A percentile compares a stretch with the other conserved stretches of the same genome.
Conservation (phyloP, 2,888 invertebrate genomes). For the Peribatodes rhomboidaria region DNA sequence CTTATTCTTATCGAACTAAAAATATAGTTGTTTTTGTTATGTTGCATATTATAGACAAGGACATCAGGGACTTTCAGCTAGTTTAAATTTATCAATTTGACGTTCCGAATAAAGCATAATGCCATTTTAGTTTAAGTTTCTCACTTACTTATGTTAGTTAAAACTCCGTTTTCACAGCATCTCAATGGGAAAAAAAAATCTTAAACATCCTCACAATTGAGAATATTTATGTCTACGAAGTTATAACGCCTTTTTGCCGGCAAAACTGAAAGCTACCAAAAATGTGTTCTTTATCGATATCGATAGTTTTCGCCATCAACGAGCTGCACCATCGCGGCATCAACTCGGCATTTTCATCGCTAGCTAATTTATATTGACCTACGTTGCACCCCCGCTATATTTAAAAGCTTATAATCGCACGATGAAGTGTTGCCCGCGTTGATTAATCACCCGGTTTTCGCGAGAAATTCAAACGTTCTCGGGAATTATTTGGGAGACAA, state of each 20-base stretch:
- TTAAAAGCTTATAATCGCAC: conserved; percentile 85
- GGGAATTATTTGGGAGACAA: conserved; percentile 53
- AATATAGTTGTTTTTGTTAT: neutral
- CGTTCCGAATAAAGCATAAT: too few relatives aligned
- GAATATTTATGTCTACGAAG: too few relatives aligned
- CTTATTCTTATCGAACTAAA: neutral
- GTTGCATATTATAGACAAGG: too few relatives aligned
- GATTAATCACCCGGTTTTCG: conserved; percentile 77
- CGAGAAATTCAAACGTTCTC: conserved; percentile 54
- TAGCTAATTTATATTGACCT: conserved; percentile 82
- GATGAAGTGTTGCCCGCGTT: conserved; percentile 79
- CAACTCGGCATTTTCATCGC: conserved; percentile 72
- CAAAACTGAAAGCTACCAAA: too few relatives aligned
- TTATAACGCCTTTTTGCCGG: neutral
- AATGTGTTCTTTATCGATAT: neutral
- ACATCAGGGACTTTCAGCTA: too few relatives aligned
- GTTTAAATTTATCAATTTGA: too few relatives aligned
- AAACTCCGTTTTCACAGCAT: too few relatives aligned
- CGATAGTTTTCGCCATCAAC: conserved; percentile 22
- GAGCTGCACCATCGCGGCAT: conserved; percentile 32
- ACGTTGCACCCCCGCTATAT: conserved; percentile 73
- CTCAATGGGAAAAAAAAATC: too few relatives aligned
- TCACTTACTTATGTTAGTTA: too few relatives aligned
- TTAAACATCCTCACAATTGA: too few relatives aligned
- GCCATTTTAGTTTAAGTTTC: too few relatives aligned